Evolutionary conservation across 2,113 vertebrate species (phyloP), one percentile per base, ranked within the genome.

Genomic region (Silurus meridionalis): DNA sequence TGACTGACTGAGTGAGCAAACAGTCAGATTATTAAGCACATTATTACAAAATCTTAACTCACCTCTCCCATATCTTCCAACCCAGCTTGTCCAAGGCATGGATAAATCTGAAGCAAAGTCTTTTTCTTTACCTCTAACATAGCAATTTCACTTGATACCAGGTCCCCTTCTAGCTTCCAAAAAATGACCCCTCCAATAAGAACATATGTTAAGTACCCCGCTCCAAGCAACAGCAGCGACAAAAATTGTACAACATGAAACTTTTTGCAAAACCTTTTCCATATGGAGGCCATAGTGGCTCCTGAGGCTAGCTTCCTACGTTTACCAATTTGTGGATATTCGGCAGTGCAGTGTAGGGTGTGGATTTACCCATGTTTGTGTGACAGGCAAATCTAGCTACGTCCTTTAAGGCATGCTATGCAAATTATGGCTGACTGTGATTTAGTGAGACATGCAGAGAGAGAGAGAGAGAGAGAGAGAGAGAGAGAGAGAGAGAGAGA

Each of bases 111-210:
- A 6, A 97, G 90, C 71, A 97, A 88, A 3, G 48, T 89, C 77
- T 90, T 91, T 90, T 91, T 94, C 52, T 92, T 85, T 1, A 0
- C 15, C 63, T 94, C 86, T 25, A 97, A 87, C 0, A 0, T 8
- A 0, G 28, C 25, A 8, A 94, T 87, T 7, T 91, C 84, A 86
- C 85, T 87, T 37, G 60, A 0, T 19, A 94, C 94, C 0, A 88
- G 88, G 0, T 93, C 90, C 9, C 95, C 94, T 90, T 98, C 97
- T 89, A 97, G 89, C 53, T 93, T 93, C 94, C 94, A 97, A 88
- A 97, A 97, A 61, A 97, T 84, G 4, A 94, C 75, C 10, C 96
- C 96, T 1, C 96, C 97, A 66, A 96, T 92, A 50, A 95, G 92
- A 89, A 98, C 92, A 46, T 97, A 97, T 48, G 75, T 64, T 87